Base-by-base conservation (phyloP, 2,113 vertebrate genomes). In the Neodontobutis hainanensis region DNA sequence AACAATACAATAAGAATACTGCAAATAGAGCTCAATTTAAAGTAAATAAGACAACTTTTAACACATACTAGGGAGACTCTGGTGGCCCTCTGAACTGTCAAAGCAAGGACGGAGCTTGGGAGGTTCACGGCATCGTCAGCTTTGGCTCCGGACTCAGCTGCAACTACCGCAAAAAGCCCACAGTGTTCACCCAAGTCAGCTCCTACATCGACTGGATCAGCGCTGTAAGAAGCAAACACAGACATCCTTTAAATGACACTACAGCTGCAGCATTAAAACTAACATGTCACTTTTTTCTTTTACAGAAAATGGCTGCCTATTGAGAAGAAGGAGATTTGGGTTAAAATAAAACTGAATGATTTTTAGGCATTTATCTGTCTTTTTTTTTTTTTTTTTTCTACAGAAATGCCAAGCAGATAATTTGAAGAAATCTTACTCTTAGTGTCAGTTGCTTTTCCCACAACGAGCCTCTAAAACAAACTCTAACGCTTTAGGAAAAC, bases 1-100 rank as follows among this genome's bases (percentile, higher is more conserved):
- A 43, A 49, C 10, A 27, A 27, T 10, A 63, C 10, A 35, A 43
- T 15, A 0, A 64, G 14, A 60, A 6, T 43, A 11, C 15, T 50
- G 8, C 27, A 42, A 27, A 8, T 43, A 8, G 7, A 43, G 10
- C 42, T 43, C 19, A 27, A 27, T 27, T 27, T 3, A 27, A 27
- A 27, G 19, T 27, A 52, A 52, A 9, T 34, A 1, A 32, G 10
- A 10, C 35, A 32, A 12, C 12, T 35, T 53, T 34, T 6, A 1
- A 12, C 52, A 19, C 1, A 4, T 2, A 34, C 38, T 91, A 98
- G 97, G 94, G 95, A 0, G 96, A 99, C 74, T 98, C 97, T 0
- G 96, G 96, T 0, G 96, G 96, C 1, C 95, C 96, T 2, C 90
- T 98, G 91, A 98, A 95, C 92, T 96, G 94, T 82, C 87, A 88